phyloP scores from a whole-genome alignment of 2,113 vertebrate species.

The Corvus moneduloides region DNA sequence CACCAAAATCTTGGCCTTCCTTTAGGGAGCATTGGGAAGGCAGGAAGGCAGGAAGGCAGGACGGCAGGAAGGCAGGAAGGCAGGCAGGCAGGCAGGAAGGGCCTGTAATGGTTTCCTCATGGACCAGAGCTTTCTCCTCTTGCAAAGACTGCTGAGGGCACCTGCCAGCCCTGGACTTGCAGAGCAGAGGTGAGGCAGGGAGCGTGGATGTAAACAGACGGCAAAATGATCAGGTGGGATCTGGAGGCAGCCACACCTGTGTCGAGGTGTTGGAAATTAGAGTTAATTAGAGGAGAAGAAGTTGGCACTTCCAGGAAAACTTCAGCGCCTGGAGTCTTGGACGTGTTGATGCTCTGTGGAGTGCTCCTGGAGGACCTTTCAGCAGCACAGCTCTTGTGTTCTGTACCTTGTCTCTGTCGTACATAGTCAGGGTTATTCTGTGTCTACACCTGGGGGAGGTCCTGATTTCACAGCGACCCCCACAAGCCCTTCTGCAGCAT shows the following conservation, averaged over 20 bases:
- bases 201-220: not conserved
- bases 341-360: rapidly evolving
- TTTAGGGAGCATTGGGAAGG: not conserved
- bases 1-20: not conserved
- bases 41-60: too few relatives aligned
- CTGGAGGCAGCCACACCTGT: not conserved
- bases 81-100: not conserved
- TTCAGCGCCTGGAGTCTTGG: not conserved
- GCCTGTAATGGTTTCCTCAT: not conserved
- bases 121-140: not conserved
- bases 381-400: not conserved
- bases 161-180: not conserved
- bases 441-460: not conserved
- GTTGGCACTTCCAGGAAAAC: not conserved
- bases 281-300: not conserved
- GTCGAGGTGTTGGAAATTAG: not conserved
- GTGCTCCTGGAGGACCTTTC: not conserved
- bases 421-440: not conserved
- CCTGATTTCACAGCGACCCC: not conserved
- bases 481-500: not conserved
- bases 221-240: not conserved
- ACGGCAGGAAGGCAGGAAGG: not conserved
- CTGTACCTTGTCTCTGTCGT: not conserved
- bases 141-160: not conserved
- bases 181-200: not conserved